A percentile compares a stretch with the other conserved stretches of the same genome.
These are phyloP conservation scores for Piaya cayana DNA, from an alignment of 2,113 vertebrate species.

Conservation along the genomic window DNA sequence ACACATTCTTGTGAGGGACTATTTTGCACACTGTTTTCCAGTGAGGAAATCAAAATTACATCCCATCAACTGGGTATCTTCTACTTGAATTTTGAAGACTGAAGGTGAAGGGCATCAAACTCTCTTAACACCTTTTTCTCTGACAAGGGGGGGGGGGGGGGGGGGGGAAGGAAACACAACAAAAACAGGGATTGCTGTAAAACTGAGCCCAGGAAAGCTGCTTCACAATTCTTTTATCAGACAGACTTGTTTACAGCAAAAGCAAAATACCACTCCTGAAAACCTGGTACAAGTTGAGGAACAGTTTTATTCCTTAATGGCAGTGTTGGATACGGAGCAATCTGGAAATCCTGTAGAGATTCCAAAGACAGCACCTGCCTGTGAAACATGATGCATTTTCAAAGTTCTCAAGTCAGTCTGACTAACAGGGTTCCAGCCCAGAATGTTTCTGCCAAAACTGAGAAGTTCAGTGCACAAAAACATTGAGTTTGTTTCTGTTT, in stretches of 20 bases:
- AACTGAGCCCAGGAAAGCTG: neutral
- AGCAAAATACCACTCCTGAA: neutral
- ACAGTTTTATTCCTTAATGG: neutral
- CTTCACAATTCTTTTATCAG: neutral
- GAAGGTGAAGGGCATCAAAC: neutral
- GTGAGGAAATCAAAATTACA: neutral
- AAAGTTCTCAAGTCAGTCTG: neutral
- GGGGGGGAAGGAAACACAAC: no score
- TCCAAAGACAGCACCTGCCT: conserved; percentile 31
- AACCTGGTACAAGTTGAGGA: neutral
- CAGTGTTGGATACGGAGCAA: neutral
- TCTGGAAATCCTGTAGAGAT: conserved; percentile 23
- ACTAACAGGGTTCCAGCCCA: neutral
- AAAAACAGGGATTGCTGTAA: neutral
- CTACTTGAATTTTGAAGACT: neutral
- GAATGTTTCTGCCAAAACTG: neutral
- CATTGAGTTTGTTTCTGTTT: neutral
- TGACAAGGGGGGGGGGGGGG: neutral
- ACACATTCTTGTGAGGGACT: neutral
- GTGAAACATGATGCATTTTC: neutral
- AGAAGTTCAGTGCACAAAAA: neutral
- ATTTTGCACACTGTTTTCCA: neutral
- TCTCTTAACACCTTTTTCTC: neutral
- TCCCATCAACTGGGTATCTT: neutral
- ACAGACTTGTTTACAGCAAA: neutral